Conservation (phyloP, 2,888 invertebrate genomes). For the Lithophane socia region DNA sequence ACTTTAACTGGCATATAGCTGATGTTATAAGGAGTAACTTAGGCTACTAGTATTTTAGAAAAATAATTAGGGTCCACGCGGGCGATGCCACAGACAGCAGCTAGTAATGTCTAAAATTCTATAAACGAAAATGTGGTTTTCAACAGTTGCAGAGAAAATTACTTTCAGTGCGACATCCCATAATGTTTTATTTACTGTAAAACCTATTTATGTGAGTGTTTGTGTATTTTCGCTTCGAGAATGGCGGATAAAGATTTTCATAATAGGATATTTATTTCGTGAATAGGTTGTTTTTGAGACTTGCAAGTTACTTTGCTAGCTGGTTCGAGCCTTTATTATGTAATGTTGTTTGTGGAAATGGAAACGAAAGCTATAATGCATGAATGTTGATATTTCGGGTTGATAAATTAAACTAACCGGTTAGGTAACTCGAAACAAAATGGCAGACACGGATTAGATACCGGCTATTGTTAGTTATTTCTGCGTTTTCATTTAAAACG, state of each 20-base stretch:
- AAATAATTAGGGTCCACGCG: too few species aligned
- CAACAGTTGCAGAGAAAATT: conserved; percentile 39
- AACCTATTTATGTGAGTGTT: conserved; percentile 56
- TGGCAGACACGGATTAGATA: too few species aligned
- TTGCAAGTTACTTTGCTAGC: background rate
- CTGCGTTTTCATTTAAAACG: too few species aligned
- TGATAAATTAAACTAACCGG: too few species aligned
- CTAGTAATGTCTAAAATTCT: conserved; percentile 7
- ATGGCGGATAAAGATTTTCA: conserved; percentile 32
- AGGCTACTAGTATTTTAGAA: too few species aligned
- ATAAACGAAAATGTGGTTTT: conserved; percentile 25
- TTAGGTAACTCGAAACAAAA: too few species aligned
- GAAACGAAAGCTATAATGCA: background rate
- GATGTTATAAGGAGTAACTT: too few species aligned
- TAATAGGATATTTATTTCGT: conserved; percentile 34
- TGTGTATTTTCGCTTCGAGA: conserved; percentile 30
- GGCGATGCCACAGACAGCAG: too few species aligned
- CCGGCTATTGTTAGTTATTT: too few species aligned
- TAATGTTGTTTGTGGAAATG: background rate
- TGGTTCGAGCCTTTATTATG: background rate
- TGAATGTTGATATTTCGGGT: too few species aligned
- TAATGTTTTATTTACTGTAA: conserved; percentile 59
- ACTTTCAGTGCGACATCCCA: conserved; percentile 37
- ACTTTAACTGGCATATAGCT: too few species aligned
- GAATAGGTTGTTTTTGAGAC: conserved; percentile 22